Percentiles rank a stretch among this genome's conserved stretches.
phyloP scores from a whole-genome alignment of 2,888 invertebrate species.

The Andricus quercusramuli region DNA sequence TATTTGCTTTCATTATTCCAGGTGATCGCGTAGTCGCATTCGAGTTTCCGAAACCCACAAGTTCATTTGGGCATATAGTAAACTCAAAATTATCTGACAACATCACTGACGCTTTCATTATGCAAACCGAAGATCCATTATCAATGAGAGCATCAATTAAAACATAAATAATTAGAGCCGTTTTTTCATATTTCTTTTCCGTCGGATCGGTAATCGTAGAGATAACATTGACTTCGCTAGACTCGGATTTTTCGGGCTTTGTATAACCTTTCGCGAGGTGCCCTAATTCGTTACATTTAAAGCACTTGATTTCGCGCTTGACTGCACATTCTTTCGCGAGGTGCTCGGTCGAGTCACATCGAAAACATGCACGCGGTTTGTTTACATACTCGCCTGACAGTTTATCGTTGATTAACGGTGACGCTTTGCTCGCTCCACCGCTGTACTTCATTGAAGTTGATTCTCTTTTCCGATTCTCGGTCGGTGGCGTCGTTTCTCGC shows the following conservation, averaged over 20 bases:
- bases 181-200: not conserved
- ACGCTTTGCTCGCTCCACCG: too few species aligned
- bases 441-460: too few species aligned
- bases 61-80: not conserved
- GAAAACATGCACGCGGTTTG: too few species aligned
- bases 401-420: too few species aligned
- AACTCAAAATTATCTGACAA: not conserved
- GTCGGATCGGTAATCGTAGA: not conserved
- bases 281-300: not conserved
- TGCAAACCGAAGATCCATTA: not conserved
- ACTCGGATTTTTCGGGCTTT: not conserved
- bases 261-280: not conserved
- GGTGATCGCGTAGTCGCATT: not conserved
- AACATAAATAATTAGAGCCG: not conserved
- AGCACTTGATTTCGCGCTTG: not conserved
- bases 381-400: too few species aligned
- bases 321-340: too few species aligned
- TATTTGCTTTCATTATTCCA: not conserved
- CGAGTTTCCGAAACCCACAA: not conserved
- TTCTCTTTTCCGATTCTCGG: too few species aligned
- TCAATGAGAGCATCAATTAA: not conserved
- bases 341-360: too few species aligned
- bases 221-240: not conserved
- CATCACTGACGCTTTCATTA: not conserved
- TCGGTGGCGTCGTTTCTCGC: too few species aligned